phyloP scores from a whole-genome alignment of 2,797 vertebrate genomes.

The Danio albolineatus region DNA sequence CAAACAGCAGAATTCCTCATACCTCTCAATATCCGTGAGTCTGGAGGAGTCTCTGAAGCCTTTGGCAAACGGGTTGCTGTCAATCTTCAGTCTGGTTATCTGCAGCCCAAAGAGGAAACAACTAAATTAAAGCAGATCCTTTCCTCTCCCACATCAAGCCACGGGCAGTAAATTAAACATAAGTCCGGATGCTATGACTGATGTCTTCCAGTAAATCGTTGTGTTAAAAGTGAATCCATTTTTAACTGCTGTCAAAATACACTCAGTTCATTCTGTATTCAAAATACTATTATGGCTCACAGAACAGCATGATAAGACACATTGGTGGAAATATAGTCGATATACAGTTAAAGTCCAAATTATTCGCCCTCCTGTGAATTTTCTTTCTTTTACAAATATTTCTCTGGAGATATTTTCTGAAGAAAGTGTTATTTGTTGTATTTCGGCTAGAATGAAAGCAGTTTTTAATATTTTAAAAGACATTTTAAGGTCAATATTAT shows the following conservation, averaged over 20 bases:
- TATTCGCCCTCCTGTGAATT: too few species aligned
- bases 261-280: neutral
- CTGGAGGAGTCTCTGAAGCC: conserved; percentile 98
- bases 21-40: conserved; percentile 99
- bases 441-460: too few species aligned
- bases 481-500: too few species aligned
- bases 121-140: conserved; percentile 21
- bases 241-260: conserved; percentile 2
- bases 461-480: too few species aligned
- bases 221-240: neutral
- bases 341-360: neutral
- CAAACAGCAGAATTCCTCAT: conserved; percentile 85
- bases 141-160: conserved; percentile 19
- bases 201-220: neutral
- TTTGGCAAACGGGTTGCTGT: conserved; percentile 99
- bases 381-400: too few species aligned
- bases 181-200: neutral
- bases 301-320: too few species aligned
- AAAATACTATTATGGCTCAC: neutral
- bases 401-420: too few species aligned
- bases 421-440: too few species aligned
- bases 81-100: conserved; percentile 99
- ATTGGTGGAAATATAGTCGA: neutral
- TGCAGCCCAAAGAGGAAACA: conserved; percentile 67
- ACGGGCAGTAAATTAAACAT: conserved; percentile 53